Evolutionary conservation across 2,888 invertebrate species (phyloP).

Genomic region (Adelognathus sp.): DNA sequence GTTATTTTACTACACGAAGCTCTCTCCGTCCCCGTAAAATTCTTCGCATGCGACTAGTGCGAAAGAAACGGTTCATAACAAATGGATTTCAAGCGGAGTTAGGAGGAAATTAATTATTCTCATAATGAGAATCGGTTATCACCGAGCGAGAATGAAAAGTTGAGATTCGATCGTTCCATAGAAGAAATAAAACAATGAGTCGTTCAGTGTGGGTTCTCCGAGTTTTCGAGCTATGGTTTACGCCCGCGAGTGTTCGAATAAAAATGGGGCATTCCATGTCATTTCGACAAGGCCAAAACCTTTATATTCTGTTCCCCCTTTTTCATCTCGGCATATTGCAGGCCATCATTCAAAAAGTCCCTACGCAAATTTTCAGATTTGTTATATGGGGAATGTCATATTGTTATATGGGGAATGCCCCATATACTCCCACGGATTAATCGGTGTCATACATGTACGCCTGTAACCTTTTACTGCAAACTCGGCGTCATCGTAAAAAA

Average conservation of each 20-base stretch:
- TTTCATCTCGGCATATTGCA: too few species aligned
- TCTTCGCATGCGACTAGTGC: not conserved
- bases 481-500: slow-evolving; percentile 22
- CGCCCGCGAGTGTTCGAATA: slow-evolving; percentile 23
- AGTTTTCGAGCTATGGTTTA: not conserved
- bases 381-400: too few species aligned
- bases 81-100: not conserved
- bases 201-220: slow-evolving; percentile 28
- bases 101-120: not conserved
- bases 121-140: not conserved
- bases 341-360: too few species aligned
- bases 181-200: not conserved
- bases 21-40: not conserved
- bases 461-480: slow-evolving; percentile 44
- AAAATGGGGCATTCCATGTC: too few species aligned
- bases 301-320: too few species aligned
- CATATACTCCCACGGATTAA: slow-evolving; percentile 42
- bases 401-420: too few species aligned
- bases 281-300: too few species aligned
- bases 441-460: slow-evolving; percentile 18
- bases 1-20: slow-evolving; percentile 11
- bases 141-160: slow-evolving; percentile 33
- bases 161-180: slow-evolving; percentile 37
- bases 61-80: not conserved
- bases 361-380: too few species aligned